These are phyloP conservation scores for Oeneis ivallda DNA, from an alignment of 2,888 invertebrate species.

Conservation along the genomic window DNA sequence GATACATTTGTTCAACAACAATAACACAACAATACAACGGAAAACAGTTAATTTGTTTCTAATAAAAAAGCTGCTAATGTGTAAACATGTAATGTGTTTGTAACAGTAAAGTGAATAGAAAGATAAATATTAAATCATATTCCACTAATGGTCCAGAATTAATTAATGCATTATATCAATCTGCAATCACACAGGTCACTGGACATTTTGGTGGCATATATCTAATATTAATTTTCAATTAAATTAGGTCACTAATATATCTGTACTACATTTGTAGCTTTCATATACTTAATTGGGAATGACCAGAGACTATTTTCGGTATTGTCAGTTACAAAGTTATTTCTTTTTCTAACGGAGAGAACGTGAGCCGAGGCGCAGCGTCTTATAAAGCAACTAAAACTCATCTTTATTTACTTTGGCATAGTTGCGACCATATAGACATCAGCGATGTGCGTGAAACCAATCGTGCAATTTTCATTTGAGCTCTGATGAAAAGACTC, in stretches of 20 bases:
- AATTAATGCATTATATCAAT: constrained; percentile 4
- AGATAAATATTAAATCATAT: too few relatives aligned
- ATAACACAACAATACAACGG: too few relatives aligned
- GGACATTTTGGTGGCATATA: not conserved
- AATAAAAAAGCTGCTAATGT: too few relatives aligned
- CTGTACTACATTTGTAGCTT: not conserved
- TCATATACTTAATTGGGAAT: not conserved
- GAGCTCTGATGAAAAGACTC: not conserved
- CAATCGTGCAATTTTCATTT: not conserved
- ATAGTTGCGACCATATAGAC: too few relatives aligned
- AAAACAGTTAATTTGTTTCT: too few relatives aligned
- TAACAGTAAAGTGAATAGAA: not conserved
- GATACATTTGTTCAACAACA: too few relatives aligned
- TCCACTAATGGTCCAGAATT: not conserved
- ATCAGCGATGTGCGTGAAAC: not conserved
- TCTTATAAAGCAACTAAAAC: too few relatives aligned
- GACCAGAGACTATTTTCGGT: not conserved
- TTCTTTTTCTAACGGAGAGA: too few relatives aligned
- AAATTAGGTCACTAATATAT: not conserved
- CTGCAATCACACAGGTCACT: constrained; percentile 5
- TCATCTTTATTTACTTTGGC: too few relatives aligned
- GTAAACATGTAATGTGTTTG: too few relatives aligned
- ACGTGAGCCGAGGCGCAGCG: too few relatives aligned
- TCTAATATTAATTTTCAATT: constrained; percentile 3
- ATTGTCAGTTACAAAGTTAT: too few relatives aligned